Base-by-base conservation (phyloP, 2,797 vertebrate species). In the Lacerta agilis region DNA sequence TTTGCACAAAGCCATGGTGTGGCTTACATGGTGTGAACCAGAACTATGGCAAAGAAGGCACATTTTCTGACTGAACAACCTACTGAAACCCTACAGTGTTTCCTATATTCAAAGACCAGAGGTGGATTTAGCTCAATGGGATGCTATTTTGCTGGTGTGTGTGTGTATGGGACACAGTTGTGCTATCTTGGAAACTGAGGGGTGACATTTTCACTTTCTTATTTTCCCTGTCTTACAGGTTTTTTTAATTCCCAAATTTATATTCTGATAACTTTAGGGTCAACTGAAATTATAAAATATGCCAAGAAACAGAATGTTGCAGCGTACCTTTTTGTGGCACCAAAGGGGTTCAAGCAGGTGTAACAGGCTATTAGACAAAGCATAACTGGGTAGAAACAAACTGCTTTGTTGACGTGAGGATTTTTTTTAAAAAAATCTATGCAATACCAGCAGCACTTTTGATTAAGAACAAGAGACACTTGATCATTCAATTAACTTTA, bases 401-500 rank as follows among this genome's bases (percentile, higher is more conserved):
- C 77, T 18, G 1, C 0, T 71, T 80, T 55, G 23, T 78, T 78
- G 38, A 55, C 3, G 13, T 55, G 61, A 23, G 61, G 61, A 23
- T 23, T 23, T 23, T 61, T 61, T 61, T 61, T 6, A 49, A 55
- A 13, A 13, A 13, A 13, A 13, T n/a, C 8, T 33, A 25, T 78
- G 3, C 9, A 64, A 17, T 43, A 76, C 55, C n/a, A 85, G 49
- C 33, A 38, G 29, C 58, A 86, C 33, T 29, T 80, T 3, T 43
- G 36, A 80, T 86, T 72, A 83, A 66, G 38, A 11, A 81, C 17
- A 67, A 86, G 67, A 89, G 71, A 87, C 36, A 23, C 36, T 1
- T 58, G n/a, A 15, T 88, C 88, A 89, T 83, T 92, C 86, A 29
- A 73, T 61, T 91, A 90, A 25, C n/a, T 77, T 71, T 33, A 58